phyloP scores from a whole-genome alignment of 2,888 invertebrate species.

The Lycaena phlaeas region DNA sequence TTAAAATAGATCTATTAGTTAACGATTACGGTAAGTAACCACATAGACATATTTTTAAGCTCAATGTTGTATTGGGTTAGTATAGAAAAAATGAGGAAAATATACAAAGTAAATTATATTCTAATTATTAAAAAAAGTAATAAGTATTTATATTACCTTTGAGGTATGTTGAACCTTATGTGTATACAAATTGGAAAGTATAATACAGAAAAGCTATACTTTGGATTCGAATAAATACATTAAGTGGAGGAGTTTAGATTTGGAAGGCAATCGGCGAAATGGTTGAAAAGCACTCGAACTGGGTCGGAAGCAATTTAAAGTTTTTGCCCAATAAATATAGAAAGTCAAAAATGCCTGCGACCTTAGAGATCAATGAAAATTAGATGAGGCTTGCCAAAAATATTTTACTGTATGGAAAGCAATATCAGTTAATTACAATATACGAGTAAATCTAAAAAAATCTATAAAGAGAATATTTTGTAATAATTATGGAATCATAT shows the following conservation, averaged over 20 bases:
- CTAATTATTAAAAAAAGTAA: too few relatives aligned
- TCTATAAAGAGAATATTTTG: too few relatives aligned
- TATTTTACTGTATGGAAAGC: neutral
- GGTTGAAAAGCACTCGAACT: slow-evolving; percentile 54
- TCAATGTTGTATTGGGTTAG: too few relatives aligned
- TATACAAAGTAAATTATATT: too few relatives aligned
- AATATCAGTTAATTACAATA: too few relatives aligned
- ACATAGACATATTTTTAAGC: too few relatives aligned
- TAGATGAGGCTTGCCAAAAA: neutral
- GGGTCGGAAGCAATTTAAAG: slow-evolving; percentile 68
- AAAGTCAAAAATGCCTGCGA: slow-evolving; percentile 43
- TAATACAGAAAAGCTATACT: slow-evolving; percentile 4
- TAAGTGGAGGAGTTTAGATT: slow-evolving; percentile 27
- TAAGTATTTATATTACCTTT: too few relatives aligned
- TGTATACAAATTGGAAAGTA: neutral
- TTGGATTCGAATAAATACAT: slow-evolving; percentile 12
- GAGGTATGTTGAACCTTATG: neutral
- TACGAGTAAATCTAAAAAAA: too few relatives aligned
- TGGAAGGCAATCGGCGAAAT: slow-evolving; percentile 52
- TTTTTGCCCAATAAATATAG: slow-evolving; percentile 62
- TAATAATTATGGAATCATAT: too few relatives aligned
- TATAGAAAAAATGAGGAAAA: too few relatives aligned
- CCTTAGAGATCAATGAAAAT: slow-evolving; percentile 3
- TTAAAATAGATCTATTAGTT: too few relatives aligned
- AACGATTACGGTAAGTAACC: too few relatives aligned